Evolutionary conservation across 2,888 invertebrate species (phyloP), one percentile per base, ranked within the genome.

Genomic region (Parapristionchus giblindavisi): DNA sequence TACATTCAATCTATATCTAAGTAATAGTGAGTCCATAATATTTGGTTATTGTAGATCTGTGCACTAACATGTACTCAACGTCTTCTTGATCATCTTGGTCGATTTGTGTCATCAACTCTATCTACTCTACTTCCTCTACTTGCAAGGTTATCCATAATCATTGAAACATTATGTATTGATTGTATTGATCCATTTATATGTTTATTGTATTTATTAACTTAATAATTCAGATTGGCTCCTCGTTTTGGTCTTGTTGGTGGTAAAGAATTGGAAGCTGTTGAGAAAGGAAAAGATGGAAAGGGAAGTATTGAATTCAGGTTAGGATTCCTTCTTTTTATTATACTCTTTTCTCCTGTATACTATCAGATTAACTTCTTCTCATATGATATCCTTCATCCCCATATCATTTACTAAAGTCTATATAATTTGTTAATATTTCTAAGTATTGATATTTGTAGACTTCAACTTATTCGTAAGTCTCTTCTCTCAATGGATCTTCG

Each of bases 51-150:
- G 21, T 75, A 85, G 80, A 80, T 86, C 52, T 84, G 85, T 73
- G 79, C 85, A 0, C 77, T 86, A 51, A 85, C 85, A 0, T 85
- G 84, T 75, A 75, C 81, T 40, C 85, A 86, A 75, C 77, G 85
- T 27, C 73, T 86, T 24, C 77, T 85, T 27, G 84, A 85, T 61
- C 78, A 83, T 61, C 81, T 81, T 68, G 77, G 81, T 0, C 74
- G 81, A 11, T 83, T 84, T 76, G 78, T 82, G 58, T 68, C 78
- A n/a, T 77, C 77, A 29, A 75, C 80, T 24, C 74, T 81, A 21
- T 38, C 66, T 1, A 56, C 40, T 43, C 36, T 61, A 14, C 63
- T 54, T 51, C 63, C 38, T 51, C 63, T 61, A 3, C 43, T 60
- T 3, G 73, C 73, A 21, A 73, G 61, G 73, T 61, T n/a, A n/a